A percentile compares a stretch with the other conserved stretches of the same genome.
Evolutionary conservation across 2,113 vertebrate species (phyloP).

Genomic region (Sapajus apella): DNA sequence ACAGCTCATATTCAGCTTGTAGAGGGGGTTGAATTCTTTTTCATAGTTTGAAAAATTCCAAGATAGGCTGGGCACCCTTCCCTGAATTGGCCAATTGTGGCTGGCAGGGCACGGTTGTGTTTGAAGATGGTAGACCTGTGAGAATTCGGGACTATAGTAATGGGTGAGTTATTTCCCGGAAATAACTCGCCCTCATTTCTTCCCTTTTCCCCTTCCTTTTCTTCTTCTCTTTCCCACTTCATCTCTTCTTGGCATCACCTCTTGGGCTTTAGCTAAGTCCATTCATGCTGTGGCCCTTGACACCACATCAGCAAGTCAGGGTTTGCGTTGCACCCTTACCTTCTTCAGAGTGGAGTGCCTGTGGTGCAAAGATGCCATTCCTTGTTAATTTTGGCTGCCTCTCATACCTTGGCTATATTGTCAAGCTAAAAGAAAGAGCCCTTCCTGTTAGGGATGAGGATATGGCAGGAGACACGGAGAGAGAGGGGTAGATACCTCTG

Average conservation of each 20-base stretch:
- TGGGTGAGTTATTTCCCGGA: background rate
- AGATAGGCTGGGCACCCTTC: background rate
- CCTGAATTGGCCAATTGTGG: background rate
- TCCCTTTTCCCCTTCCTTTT: background rate
- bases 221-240: background rate
- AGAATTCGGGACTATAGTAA: background rate
- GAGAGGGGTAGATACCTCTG: background rate
- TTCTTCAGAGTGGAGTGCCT: background rate
- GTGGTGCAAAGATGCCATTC: background rate
- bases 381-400: background rate
- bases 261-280: background rate
- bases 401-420: background rate
- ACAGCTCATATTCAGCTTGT: background rate
- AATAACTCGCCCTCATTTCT: background rate
- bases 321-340: background rate
- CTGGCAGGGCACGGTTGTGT: background rate
- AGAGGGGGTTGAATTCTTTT: background rate
- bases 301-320: background rate
- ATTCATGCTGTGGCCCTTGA: background rate
- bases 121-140: background rate
- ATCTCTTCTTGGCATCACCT: background rate
- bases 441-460: background rate
- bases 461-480: too few relatives aligned
- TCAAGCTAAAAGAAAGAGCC: background rate
- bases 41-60: background rate